Evolutionary conservation across 1,140 invertebrate genomes (phyloP).

Genomic region (Scaptomyza graminum): DNA sequence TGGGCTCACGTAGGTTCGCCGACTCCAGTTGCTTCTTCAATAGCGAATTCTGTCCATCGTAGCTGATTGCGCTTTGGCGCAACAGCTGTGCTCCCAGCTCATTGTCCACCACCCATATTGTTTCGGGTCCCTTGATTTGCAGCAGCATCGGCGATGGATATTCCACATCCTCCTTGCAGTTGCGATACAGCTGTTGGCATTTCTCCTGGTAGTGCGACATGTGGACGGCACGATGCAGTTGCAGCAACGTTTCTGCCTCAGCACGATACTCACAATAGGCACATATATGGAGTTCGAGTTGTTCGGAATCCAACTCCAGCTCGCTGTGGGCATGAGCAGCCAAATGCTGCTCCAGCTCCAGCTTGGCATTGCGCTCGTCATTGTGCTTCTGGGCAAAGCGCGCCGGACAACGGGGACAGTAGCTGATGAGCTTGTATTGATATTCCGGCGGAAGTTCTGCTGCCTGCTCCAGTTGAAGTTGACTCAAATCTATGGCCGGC

Average conservation of each 20-base stretch:
- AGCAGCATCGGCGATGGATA: conserved; percentile 87
- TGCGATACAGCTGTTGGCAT: conserved; percentile 88
- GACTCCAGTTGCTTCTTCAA: conserved; percentile 79
- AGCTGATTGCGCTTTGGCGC: conserved; percentile 69
- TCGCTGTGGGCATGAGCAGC: conserved; percentile 85
- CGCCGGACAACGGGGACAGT: conserved; percentile 90
- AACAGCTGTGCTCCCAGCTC: conserved; percentile 66
- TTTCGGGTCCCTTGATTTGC: conserved; percentile 83
- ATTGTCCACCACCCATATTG: conserved; percentile 84
- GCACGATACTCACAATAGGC: conserved; percentile 92
- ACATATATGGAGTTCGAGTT: conserved; percentile 86
- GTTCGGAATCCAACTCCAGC: conserved; percentile 29
- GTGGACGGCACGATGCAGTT: conserved; percentile 91
- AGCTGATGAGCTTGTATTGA: conserved; percentile 82
- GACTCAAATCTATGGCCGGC: conserved; percentile 61
- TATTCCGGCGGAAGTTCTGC: conserved; percentile 75
- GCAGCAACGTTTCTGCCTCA: conserved; percentile 88
- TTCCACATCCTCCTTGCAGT: conserved; percentile 87
- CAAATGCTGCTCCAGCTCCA: conserved; percentile 85
- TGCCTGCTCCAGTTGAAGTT: conserved; percentile 49
- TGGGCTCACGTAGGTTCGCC: conserved; percentile 5
- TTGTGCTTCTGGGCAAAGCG: conserved; percentile 86
- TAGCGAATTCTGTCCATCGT: conserved; percentile 64
- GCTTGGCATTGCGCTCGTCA: conserved; percentile 82
- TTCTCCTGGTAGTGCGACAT: conserved; percentile 92